Evolutionary conservation across 1,140 invertebrate genomes (phyloP).

Genomic region (Phymastichus coffea): DNA sequence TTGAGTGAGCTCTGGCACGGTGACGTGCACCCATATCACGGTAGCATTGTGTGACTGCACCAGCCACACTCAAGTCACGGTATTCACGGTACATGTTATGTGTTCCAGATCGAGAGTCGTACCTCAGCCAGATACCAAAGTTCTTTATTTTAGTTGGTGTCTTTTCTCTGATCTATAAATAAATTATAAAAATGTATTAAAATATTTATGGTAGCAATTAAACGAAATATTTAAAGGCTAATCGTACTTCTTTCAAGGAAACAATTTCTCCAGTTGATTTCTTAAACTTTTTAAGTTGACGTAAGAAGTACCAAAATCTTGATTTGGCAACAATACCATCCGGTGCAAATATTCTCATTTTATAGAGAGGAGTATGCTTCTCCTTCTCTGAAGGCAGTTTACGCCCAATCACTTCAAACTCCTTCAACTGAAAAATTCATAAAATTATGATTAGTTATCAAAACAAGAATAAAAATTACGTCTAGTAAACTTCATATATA

Average conservation of each 20-base stretch:
- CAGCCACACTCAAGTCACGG: slow-evolving; percentile 90
- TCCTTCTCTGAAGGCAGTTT: slow-evolving; percentile 92
- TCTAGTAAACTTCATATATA: not conserved
- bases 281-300: slow-evolving; percentile 97
- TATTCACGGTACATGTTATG: slow-evolving; percentile 99
- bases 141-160: slow-evolving; percentile 95
- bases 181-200: slow-evolving; percentile 16
- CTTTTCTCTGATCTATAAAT: slow-evolving; percentile 79
- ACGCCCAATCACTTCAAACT: slow-evolving; percentile 97
- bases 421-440: slow-evolving; percentile 83
- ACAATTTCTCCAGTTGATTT: slow-evolving; percentile 99
- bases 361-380: slow-evolving; percentile 89
- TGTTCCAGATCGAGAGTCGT: slow-evolving; percentile 95
- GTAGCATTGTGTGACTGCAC: slow-evolving; percentile 97
- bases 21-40: slow-evolving; percentile 99
- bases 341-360: slow-evolving; percentile 99
- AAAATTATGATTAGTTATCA: not conserved
- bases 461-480: not conserved
- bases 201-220: not conserved
- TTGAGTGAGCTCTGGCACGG: slow-evolving; percentile 94
- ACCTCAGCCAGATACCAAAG: slow-evolving; percentile 97
- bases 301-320: slow-evolving; percentile 98
- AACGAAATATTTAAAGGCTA: not conserved
- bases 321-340: slow-evolving; percentile 98
- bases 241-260: slow-evolving; percentile 74